Conservation (phyloP, 2,113 vertebrate genomes). For the Halcyon senegalensis region DNA sequence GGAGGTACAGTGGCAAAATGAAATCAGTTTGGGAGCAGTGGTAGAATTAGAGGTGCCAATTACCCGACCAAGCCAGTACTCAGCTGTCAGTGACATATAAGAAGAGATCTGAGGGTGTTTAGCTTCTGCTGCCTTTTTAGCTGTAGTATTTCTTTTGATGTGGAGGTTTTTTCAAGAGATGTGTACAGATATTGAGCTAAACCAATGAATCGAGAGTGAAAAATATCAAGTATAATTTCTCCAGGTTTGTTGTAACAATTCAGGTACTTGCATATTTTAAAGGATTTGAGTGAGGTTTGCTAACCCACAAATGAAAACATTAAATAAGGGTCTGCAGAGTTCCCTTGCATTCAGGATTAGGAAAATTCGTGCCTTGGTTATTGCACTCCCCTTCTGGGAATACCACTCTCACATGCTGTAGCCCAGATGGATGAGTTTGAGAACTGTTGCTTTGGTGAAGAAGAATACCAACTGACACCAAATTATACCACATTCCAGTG, state of each 20-base stretch:
- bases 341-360: background rate
- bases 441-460: constrained; percentile 51
- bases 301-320: background rate
- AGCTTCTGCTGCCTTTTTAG: background rate
- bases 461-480: constrained; percentile 28
- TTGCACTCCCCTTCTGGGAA: constrained; percentile 9
- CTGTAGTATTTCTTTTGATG: background rate
- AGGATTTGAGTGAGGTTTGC: background rate
- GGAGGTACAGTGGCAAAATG: constrained; percentile 82
- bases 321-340: background rate
- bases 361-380: constrained; percentile 13
- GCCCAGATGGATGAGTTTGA: constrained; percentile 23
- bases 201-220: background rate
- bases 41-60: background rate
- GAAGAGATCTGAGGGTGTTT: background rate
- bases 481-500: constrained; percentile 3
- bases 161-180: background rate
- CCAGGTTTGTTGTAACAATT: background rate
- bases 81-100: background rate
- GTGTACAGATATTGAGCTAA: background rate
- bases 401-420: background rate
- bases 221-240: background rate
- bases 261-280: background rate
- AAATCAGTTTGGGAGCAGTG: background rate
- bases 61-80: background rate